Base-by-base conservation (phyloP, 2,888 invertebrate genomes). In the Laothoe populi region DNA sequence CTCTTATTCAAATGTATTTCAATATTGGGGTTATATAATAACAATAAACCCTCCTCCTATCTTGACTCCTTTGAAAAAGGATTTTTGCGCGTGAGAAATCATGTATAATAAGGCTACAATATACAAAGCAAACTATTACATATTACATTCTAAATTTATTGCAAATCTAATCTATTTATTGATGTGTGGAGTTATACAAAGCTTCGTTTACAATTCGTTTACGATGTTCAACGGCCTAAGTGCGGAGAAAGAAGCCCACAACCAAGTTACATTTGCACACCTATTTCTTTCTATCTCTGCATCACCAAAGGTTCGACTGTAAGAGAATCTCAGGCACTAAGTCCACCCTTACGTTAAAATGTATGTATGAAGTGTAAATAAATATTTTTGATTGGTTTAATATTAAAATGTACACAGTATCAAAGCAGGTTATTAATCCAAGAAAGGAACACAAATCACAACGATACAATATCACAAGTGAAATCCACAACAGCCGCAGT, bases 401-500 rank as follows among this genome's bases (percentile, higher is more conserved):
- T 26, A 26, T 26, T 26, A 26, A 2, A 26, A 4, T 44, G 8
- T 7, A 19, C 7, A 19, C 19, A 2, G 10, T 21, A 2, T 45
- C 7, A 21, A 7, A 19, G 44, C 19, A 16, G 19, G 19, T 45
- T 19, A 19, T 3, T 45, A 45, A 21, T 45, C 2, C 31, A 5
- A 31, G 8, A 31, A 31, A 31, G 2, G 2, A 31, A 31, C 5
- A 8, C 31, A 31, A 5, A n/a, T n/a, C n/a, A 5, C 31, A 4
- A 5, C 31, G 31, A 26, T 31, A 31, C 31, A 5, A 31, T 31
- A 5, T 5, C 31, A 53, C 0, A 35, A 19, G 19, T 35, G 19
- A 35, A 53, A 53, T 53, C 53, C 35, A 64, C 66, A 64, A 64
- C 66, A 65, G 65, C 45, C 19, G 26, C 45, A 45, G 31, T 66